Evolutionary conservation across 2,113 vertebrate species (phyloP).

Genomic region (Plecotus auritus): DNA sequence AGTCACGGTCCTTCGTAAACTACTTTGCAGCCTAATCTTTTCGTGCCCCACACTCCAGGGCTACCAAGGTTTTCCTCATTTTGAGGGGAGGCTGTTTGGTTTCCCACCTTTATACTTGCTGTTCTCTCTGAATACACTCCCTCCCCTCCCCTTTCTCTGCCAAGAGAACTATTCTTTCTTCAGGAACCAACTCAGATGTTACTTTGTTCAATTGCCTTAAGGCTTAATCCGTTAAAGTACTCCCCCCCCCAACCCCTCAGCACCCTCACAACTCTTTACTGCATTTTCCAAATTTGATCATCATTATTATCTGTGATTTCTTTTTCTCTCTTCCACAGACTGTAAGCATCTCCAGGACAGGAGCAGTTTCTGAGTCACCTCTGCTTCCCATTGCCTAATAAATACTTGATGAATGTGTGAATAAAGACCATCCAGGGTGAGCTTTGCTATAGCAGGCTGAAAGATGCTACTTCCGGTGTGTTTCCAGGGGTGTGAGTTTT

Average conservation of each 20-base stretch:
- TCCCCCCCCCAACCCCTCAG: too few species aligned
- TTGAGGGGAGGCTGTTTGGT: neutral
- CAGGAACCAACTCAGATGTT: neutral
- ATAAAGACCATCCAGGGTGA: neutral
- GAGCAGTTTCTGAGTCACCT: neutral
- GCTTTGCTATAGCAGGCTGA: neutral
- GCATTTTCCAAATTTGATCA: neutral
- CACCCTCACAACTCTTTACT: neutral
- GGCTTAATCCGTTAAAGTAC: neutral
- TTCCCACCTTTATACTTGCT: neutral
- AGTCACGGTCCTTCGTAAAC: neutral
- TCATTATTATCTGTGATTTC: neutral
- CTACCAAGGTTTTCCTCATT: neutral
- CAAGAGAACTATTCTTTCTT: neutral
- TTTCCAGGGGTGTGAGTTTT: neutral
- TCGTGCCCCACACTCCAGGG: neutral
- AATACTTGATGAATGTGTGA: neutral
- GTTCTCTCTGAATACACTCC: neutral
- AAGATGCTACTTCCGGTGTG: neutral
- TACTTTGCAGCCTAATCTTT: neutral
- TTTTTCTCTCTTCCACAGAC: neutral
- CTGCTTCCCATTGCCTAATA: neutral
- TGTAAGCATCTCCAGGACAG: neutral
- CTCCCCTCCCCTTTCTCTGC: neutral
- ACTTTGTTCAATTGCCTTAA: constrained; percentile 10